phyloP scores from a whole-genome alignment of 2,797 vertebrate genomes.

The Brachymystax lenok region DNA sequence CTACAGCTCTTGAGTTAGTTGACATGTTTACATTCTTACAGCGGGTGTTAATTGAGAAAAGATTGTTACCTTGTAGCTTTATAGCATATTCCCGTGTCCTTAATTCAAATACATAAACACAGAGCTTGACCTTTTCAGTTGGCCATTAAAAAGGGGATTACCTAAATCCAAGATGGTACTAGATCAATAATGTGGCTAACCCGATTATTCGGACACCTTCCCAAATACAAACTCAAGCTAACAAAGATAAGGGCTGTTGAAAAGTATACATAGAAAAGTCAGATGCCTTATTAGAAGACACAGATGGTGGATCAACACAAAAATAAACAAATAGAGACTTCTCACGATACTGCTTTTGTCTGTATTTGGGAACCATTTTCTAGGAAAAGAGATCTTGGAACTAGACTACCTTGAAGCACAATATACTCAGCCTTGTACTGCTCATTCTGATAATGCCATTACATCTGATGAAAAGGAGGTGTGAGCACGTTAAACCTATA shows the following conservation, averaged over 20 bases:
- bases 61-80: neutral
- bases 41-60: neutral
- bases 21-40: neutral
- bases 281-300: neutral
- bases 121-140: neutral
- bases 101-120: neutral
- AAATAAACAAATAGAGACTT: neutral
- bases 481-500: too few relatives aligned
- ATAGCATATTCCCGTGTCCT: neutral
- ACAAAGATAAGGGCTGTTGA: neutral
- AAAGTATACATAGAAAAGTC: neutral
- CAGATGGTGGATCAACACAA: neutral
- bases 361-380: neutral
- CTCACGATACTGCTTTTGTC: too few relatives aligned
- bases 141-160: neutral
- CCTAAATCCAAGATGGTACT: neutral
- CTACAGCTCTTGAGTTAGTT: neutral
- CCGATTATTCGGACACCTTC: neutral
- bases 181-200: neutral
- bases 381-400: too few relatives aligned
- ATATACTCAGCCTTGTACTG: neutral
- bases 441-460: constrained; percentile 3
- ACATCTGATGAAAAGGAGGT: neutral
- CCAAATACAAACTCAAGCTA: neutral
- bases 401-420: neutral